Conservation (phyloP, 2,888 invertebrate genomes). For the Xestia rhomboidea region DNA sequence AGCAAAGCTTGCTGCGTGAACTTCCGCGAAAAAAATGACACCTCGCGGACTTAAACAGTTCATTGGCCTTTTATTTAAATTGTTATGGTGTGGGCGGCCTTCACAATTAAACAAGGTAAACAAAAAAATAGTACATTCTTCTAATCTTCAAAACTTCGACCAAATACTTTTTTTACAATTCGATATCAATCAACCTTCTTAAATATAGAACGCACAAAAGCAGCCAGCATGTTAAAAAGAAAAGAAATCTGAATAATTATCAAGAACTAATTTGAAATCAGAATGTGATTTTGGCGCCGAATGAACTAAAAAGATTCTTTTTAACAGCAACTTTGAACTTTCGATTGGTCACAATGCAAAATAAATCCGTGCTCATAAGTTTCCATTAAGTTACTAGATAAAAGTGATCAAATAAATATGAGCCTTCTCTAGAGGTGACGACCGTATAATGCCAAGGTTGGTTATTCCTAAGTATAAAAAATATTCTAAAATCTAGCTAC, state of each 20-base stretch:
- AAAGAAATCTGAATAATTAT: background rate
- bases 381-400: background rate
- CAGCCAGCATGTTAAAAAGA: background rate
- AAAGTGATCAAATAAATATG: background rate
- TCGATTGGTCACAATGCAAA: background rate
- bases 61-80: conserved; percentile 28
- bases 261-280: conserved; percentile 12
- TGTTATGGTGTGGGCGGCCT: background rate
- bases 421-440: background rate
- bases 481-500: conserved; percentile 1
- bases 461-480: background rate
- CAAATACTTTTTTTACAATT: background rate
- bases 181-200: background rate
- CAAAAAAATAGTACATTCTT: background rate
- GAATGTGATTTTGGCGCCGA: background rate
- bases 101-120: background rate
- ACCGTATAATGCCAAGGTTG: conserved; percentile 7
- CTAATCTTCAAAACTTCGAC: background rate
- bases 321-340: no score
- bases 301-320: background rate
- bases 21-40: conserved; percentile 52
- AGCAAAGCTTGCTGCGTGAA: conserved; percentile 24
- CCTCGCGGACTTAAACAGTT: conserved; percentile 30
- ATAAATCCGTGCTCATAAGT: background rate
- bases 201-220: background rate